Evolutionary conservation across 2,797 vertebrate genomes (phyloP).

Genomic region (Muraenolepis orangiensis): DNA sequence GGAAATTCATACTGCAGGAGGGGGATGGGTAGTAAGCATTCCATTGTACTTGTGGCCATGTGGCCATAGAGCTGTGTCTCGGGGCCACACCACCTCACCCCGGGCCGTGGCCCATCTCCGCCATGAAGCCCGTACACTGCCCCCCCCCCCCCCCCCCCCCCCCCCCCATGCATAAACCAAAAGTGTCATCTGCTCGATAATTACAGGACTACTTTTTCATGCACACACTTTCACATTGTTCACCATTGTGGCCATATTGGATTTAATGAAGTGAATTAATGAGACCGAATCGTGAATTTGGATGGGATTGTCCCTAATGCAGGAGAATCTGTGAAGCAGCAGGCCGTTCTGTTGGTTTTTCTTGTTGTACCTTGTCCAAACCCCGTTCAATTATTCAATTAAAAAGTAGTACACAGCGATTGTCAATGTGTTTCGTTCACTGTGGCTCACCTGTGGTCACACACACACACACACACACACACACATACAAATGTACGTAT

Average conservation of each 20-base stretch:
- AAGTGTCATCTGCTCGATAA: constrained; percentile 50
- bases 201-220: constrained; percentile 52
- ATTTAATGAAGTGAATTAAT: constrained; percentile 64
- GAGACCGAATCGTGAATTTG: constrained; percentile 45
- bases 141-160: constrained; percentile 14
- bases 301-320: constrained; percentile 39
- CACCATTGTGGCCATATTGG: constrained; percentile 50
- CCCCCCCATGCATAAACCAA: constrained; percentile 25
- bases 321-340: constrained; percentile 35
- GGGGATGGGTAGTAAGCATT: no score
- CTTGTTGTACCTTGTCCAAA: constrained; percentile 28
- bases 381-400: constrained; percentile 6
- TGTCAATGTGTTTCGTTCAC: constrained; percentile 11
- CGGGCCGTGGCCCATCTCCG: neutral
- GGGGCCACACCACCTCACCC: constrained; percentile 3
- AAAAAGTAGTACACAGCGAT: constrained; percentile 8
- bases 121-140: constrained; percentile 19
- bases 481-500: neutral
- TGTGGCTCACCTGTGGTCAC: constrained; percentile 3
- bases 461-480: neutral
- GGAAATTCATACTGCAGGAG: no score
- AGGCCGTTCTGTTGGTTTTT: constrained; percentile 30
- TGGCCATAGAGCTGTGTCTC: constrained; percentile 20
- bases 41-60: no score
- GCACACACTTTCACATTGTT: constrained; percentile 41